These are phyloP conservation scores for Spisula subtruncata DNA, from an alignment of 2,888 invertebrate species.

Conservation along the genomic window DNA sequence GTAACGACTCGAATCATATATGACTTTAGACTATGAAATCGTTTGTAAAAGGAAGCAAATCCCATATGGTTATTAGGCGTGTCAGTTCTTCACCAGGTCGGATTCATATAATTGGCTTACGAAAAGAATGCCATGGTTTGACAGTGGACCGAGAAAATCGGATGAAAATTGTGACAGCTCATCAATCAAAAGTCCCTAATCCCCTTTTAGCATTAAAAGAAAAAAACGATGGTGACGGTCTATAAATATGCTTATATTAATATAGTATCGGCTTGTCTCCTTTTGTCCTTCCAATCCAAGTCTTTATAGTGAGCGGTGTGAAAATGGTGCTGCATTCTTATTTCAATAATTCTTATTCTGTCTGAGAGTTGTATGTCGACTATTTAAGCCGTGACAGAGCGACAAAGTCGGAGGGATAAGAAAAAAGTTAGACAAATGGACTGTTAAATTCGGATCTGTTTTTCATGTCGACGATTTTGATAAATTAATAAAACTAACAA, in stretches of 20 bases:
- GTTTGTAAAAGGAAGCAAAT: constrained; percentile 12
- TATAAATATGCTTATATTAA: constrained; percentile 26
- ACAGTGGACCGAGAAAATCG: constrained; percentile 34
- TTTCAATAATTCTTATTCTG: not conserved
- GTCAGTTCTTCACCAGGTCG: constrained; percentile 30
- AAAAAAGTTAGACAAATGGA: not conserved
- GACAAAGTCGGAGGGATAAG: not conserved
- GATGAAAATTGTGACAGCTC: constrained; percentile 34
- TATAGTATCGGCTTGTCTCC: not conserved
- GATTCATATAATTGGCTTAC: constrained; percentile 38
- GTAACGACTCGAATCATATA: not conserved
- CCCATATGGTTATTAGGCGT: constrained; percentile 26
- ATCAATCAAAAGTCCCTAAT: constrained; percentile 25
- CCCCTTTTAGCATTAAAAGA: constrained; percentile 18
- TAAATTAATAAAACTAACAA: constrained; percentile 18
- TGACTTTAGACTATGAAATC: not conserved
- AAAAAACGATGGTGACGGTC: not conserved
- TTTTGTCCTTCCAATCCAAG: not conserved
- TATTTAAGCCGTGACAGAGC: not conserved
- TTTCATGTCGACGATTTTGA: constrained; percentile 9
- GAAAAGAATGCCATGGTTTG: constrained; percentile 31
- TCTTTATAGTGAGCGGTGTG: not conserved
- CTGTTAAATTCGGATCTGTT: constrained; percentile 7
- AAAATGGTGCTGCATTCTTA: not conserved
- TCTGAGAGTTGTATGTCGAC: not conserved